Evolutionary conservation across 1,140 invertebrate species (phyloP).

Genomic region (Magallana gigas): DNA sequence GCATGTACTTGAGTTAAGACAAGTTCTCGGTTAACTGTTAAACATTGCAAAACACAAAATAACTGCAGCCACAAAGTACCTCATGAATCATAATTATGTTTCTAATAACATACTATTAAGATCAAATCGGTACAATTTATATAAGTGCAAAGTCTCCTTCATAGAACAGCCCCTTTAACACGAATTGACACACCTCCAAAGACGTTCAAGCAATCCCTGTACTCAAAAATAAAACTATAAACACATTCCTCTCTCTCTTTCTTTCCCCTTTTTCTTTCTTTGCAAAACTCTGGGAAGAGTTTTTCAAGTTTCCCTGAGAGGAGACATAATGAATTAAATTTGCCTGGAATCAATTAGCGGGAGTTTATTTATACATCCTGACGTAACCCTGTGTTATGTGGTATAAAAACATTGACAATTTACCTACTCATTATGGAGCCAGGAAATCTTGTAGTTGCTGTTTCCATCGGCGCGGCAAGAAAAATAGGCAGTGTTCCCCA

Average conservation of each 20-base stretch:
- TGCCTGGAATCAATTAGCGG: slow-evolving; percentile 20
- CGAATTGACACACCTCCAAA: background rate
- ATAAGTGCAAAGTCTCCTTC: background rate
- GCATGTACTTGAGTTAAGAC: no score
- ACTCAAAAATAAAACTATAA: background rate
- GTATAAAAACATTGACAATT: slow-evolving; percentile 42
- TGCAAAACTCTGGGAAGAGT: background rate
- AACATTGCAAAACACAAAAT: background rate
- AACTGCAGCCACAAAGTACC: no score
- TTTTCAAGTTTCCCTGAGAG: background rate
- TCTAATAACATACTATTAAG: no score
- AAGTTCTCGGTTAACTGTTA: no score
- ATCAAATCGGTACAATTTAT: no score
- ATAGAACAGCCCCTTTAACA: background rate
- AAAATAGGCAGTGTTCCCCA: slow-evolving; percentile 53
- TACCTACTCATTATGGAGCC: slow-evolving; percentile 60
- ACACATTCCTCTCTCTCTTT: background rate
- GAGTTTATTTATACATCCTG: slow-evolving; percentile 6
- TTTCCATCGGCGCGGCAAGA: slow-evolving; percentile 48
- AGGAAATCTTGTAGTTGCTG: slow-evolving; percentile 45
- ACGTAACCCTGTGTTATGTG: slow-evolving; percentile 7
- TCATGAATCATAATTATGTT: no score
- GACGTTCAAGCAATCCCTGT: background rate
- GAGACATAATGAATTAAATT: slow-evolving; percentile 13
- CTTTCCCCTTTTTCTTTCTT: background rate